Evolutionary conservation across 2,113 vertebrate species (phyloP).

Genomic region (Rhinolophus sinicus): DNA sequence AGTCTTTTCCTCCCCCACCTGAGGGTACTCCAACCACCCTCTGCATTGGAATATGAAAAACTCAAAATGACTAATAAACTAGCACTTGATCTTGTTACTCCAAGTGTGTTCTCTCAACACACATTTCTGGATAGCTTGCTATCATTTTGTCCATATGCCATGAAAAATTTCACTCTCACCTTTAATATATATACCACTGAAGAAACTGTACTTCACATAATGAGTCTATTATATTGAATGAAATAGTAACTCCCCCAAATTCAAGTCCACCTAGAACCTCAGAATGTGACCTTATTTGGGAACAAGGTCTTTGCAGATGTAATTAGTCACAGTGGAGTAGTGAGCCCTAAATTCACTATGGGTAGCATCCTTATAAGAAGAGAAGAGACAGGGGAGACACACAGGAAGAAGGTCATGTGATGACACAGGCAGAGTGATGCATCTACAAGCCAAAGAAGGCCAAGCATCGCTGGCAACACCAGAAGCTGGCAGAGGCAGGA

Average conservation of each 20-base stretch:
- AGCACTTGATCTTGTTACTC: neutral
- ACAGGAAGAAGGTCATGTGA: neutral
- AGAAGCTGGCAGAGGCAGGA: neutral
- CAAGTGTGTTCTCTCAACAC: neutral
- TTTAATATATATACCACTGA: neutral
- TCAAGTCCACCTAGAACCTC: neutral
- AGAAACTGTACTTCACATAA: neutral
- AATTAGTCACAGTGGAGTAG: neutral
- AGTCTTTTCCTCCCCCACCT: neutral
- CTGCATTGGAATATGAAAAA: accelerated
- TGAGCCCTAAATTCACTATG: neutral
- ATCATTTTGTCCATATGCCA: neutral
- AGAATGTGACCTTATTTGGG: neutral
- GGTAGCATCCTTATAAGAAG: neutral
- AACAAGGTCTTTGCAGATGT: neutral
- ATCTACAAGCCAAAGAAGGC: neutral
- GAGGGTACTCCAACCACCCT: neutral
- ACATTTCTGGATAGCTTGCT: neutral
- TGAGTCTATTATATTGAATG: neutral
- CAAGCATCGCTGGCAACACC: neutral
- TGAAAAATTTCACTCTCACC: neutral
- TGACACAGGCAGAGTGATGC: neutral
- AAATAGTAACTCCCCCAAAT: neutral
- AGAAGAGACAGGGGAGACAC: neutral
- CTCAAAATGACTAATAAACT: neutral